phyloP scores from a whole-genome alignment of 2,113 vertebrate species.

The Ardeotis arabs region DNA sequence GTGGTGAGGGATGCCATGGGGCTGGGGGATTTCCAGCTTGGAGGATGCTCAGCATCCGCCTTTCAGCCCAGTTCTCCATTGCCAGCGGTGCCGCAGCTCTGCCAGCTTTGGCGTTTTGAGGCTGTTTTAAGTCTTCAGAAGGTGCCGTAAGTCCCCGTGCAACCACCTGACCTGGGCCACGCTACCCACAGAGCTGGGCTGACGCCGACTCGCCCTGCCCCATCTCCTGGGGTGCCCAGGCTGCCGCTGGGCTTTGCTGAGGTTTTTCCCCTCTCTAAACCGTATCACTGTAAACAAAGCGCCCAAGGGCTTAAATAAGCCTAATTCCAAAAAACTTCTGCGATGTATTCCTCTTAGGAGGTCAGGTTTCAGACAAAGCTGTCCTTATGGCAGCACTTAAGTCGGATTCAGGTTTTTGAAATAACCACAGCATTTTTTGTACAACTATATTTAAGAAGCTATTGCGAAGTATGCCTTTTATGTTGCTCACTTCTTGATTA shows the following conservation, averaged over 20 bases:
- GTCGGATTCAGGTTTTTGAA: background rate
- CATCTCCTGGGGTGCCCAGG: background rate
- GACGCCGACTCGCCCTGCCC: background rate
- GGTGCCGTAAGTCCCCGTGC: rapidly evolving
- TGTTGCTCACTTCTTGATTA: background rate
- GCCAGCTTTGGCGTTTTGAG: background rate
- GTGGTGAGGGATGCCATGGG: background rate
- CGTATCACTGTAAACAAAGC: background rate
- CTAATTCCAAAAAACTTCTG: background rate
- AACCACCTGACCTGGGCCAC: rapidly evolving
- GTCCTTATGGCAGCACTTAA: background rate
- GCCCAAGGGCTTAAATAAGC: background rate
- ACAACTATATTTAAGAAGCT: background rate
- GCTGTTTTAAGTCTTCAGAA: background rate
- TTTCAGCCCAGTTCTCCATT: background rate
- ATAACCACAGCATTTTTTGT: background rate
- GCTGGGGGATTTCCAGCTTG: background rate
- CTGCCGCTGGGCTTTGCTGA: rapidly evolving
- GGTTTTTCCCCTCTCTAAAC: background rate
- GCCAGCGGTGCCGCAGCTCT: background rate
- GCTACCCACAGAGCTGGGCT: background rate
- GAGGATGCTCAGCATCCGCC: background rate
- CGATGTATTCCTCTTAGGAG: background rate
- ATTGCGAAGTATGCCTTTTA: background rate
- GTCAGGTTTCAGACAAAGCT: background rate